Evolutionary conservation across 2,888 invertebrate genomes (phyloP).

Genomic region (Coleophora flavipennella): DNA sequence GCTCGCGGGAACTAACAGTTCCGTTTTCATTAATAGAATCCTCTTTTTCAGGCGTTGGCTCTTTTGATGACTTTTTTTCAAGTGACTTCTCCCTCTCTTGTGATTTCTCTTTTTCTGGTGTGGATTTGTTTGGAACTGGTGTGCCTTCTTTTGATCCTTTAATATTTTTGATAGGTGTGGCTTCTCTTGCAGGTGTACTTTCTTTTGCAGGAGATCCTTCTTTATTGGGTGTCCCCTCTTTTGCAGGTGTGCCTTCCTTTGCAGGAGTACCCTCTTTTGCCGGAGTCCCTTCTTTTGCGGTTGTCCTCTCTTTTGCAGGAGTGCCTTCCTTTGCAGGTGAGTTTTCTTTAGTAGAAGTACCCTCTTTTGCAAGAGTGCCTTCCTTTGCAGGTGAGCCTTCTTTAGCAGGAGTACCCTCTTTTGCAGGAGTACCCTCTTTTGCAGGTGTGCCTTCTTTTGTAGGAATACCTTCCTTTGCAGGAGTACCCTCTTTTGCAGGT

Average conservation of each 20-base stretch:
- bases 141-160: constrained; percentile 14
- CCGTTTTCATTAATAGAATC: constrained; percentile 55
- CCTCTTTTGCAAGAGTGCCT: constrained; percentile 31
- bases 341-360: constrained; percentile 19
- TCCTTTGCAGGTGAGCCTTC: constrained; percentile 41
- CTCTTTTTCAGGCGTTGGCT: constrained; percentile 39
- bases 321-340: constrained; percentile 27
- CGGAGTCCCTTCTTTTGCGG: constrained; percentile 43
- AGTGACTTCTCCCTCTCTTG: constrained; percentile 37
- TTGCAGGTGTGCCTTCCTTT: constrained; percentile 21
- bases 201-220: constrained; percentile 23
- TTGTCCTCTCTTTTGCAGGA: constrained; percentile 27
- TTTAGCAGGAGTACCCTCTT: constrained; percentile 30
- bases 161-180: constrained; percentile 14
- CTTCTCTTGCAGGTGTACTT: constrained; percentile 27
- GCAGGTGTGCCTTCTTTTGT: constrained; percentile 16
- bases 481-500: constrained; percentile 27
- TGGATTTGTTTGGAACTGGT: constrained; percentile 19
- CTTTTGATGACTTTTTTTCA: constrained; percentile 39
- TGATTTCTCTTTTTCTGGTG: constrained; percentile 28
- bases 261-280: constrained; percentile 28
- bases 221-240: constrained; percentile 12
- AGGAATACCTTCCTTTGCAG: constrained; percentile 12
- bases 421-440: constrained; percentile 27
- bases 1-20: constrained; percentile 53